Base-by-base conservation (phyloP, 2,888 invertebrate genomes). In the Bellardia pandia region DNA sequence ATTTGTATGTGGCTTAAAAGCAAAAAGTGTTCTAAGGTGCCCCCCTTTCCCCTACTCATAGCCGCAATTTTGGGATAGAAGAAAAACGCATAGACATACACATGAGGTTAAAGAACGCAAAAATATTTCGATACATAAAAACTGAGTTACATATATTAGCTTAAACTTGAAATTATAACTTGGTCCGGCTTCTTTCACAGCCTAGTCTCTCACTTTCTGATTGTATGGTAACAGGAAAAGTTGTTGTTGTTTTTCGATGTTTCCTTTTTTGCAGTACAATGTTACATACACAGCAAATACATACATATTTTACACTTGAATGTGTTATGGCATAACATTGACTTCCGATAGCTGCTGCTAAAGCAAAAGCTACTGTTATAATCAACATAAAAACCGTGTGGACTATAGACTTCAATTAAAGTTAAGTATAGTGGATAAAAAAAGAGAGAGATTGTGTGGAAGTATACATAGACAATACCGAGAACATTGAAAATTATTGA, bases 321-420 rank as follows among this genome's bases (percentile, higher is more conserved):
- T 64, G n/a, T 74, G n/a, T 74, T 62, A 60, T 60, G n/a, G 51
- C 76, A 66, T 23, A 45, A 53, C 48, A 74, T 74, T 60, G 81
- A 77, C 85, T 86, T 74, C 16, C 72, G 51, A 74, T 42, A 81
- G 45, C 16, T 66, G 53, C 30, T 64, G 40, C 33, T 33, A n/a
- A 42, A 53, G 37, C n/a, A 4, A 48, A 72, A 76, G 76, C 66
- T 78, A 53, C 78, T 78, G 53, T 64, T 64, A 69, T 82, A 81
- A 77, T 86, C 81, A 81, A 75, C 77, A 74, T 58, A 7, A 33
- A 72, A 81, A 30, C 62, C 13, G 9, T 86, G 68, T 30, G 51
- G 66, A 64, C 74, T 71, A 64, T 86, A 83, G 30, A 69, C 78
- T 83, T 75, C 69, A 79, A 82, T 86, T 83, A 75, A 86, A 62